Conservation (phyloP, 2,797 vertebrate genomes). For the Steatocranus sp. region DNA sequence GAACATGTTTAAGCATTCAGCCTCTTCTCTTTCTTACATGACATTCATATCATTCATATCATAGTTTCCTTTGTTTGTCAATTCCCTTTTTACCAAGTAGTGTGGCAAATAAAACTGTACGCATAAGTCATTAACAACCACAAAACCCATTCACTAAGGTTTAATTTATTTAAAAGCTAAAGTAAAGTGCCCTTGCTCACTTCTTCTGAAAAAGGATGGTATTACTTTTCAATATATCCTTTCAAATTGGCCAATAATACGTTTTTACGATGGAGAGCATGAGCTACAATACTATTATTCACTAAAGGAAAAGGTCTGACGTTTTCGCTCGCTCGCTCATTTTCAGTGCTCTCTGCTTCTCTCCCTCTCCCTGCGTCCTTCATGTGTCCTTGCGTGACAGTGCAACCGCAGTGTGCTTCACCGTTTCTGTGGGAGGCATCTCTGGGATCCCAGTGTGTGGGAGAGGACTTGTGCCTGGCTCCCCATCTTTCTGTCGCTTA, state of each 20-base stretch:
- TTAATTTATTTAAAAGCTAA: background rate
- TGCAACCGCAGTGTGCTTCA: constrained; percentile 48
- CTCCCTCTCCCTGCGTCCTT: constrained; percentile 52
- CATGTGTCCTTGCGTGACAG: constrained; percentile 68
- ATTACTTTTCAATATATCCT: constrained; percentile 28
- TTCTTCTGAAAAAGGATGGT: background rate
- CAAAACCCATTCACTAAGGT: background rate
- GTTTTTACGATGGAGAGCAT: background rate
- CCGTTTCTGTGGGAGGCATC: constrained; percentile 52
- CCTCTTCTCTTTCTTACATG: background rate
- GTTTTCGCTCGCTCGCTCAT: background rate
- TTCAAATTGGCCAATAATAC: constrained; percentile 6
- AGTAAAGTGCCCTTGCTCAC: background rate
- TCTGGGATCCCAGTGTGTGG: constrained; percentile 55
- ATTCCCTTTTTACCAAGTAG: background rate
- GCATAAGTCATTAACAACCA: background rate
- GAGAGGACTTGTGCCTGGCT: constrained; percentile 53
- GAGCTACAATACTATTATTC: background rate
- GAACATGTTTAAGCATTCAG: background rate
- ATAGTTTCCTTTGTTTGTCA: background rate
- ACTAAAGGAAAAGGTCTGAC: background rate
- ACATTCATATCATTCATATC: background rate
- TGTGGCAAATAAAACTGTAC: background rate
- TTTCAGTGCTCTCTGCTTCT: constrained; percentile 6
- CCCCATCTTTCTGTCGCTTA: constrained; percentile 59